Conservation (phyloP, 2,888 invertebrate species). For the Volucella inanis region DNA sequence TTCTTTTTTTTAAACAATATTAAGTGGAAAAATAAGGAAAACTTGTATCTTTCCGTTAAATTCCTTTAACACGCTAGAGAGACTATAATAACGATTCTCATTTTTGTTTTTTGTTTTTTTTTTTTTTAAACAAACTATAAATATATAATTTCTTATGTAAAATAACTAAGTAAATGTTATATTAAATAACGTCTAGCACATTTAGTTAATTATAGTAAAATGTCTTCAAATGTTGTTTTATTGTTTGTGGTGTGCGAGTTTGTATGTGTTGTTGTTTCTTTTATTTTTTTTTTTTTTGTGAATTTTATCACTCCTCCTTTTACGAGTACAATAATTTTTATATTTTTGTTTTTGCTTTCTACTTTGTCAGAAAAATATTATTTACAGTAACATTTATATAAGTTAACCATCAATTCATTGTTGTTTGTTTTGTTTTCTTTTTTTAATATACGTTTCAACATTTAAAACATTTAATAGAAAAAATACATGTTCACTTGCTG, state of each 20-base stretch:
- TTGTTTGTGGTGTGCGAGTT: constrained; percentile 63
- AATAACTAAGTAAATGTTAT: constrained; percentile 55
- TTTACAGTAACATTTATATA: constrained; percentile 71
- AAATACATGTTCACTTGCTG: constrained; percentile 61
- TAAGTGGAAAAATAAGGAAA: constrained; percentile 63
- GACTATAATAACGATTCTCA: constrained; percentile 38
- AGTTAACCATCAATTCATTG: constrained; percentile 66
- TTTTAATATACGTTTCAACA: constrained; percentile 38
- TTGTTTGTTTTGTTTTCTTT: constrained; percentile 30
- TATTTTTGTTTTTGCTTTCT: constrained; percentile 15
- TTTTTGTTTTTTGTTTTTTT: constrained; percentile 5
- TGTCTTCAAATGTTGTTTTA: constrained; percentile 61
- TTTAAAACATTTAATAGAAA: constrained; percentile 74
- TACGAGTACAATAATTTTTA: background rate
- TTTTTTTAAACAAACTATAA: constrained; percentile 55
- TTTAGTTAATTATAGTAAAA: constrained; percentile 64
- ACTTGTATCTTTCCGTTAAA: constrained; percentile 48
- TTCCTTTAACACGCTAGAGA: constrained; percentile 44
- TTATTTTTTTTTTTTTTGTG: constrained; percentile 3
- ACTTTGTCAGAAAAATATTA: constrained; percentile 64
- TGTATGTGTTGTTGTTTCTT: constrained; percentile 26
- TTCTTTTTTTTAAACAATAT: constrained; percentile 44
- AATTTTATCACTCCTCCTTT: constrained; percentile 52
- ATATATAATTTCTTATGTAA: constrained; percentile 53
- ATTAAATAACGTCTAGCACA: constrained; percentile 65